These are phyloP conservation scores for Crepidodera aurea DNA, from an alignment of 2,888 invertebrate genomes.

Conservation along the genomic window DNA sequence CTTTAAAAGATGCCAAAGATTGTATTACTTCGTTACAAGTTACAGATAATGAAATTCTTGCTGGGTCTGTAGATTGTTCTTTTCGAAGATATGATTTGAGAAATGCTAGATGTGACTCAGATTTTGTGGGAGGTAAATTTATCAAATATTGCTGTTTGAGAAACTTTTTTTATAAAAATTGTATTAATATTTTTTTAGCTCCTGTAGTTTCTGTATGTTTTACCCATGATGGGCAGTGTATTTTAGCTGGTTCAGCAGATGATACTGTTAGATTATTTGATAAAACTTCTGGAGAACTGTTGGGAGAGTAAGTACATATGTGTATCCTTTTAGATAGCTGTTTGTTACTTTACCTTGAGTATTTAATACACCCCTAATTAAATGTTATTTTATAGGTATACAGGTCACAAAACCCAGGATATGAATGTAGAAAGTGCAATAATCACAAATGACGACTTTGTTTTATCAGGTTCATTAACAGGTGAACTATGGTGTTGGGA, in stretches of 20 bases:
- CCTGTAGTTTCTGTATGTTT: constrained; percentile 84
- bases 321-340: no score
- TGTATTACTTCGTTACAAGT: constrained; percentile 81
- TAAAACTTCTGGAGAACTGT: constrained; percentile 81
- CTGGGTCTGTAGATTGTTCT: constrained; percentile 89
- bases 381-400: constrained; percentile 73
- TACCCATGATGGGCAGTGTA: constrained; percentile 93
- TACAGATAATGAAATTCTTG: constrained; percentile 88
- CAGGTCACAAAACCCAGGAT: constrained; percentile 83
- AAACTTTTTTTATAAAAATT: no score
- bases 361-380: no score
- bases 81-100: constrained; percentile 91
- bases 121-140: constrained; percentile 79
- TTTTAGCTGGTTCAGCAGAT: constrained; percentile 86
- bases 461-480: constrained; percentile 89
- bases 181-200: constrained; percentile 62
- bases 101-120: constrained; percentile 81
- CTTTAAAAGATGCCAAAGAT: constrained; percentile 92
- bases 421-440: constrained; percentile 89
- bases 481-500: constrained; percentile 91
- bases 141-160: not conserved
- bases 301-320: constrained; percentile 68
- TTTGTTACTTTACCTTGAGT: no score
- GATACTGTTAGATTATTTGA: constrained; percentile 86
- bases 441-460: constrained; percentile 82